Conservation (phyloP, 2,113 vertebrate species). For the Pseudopodoces humilis region DNA sequence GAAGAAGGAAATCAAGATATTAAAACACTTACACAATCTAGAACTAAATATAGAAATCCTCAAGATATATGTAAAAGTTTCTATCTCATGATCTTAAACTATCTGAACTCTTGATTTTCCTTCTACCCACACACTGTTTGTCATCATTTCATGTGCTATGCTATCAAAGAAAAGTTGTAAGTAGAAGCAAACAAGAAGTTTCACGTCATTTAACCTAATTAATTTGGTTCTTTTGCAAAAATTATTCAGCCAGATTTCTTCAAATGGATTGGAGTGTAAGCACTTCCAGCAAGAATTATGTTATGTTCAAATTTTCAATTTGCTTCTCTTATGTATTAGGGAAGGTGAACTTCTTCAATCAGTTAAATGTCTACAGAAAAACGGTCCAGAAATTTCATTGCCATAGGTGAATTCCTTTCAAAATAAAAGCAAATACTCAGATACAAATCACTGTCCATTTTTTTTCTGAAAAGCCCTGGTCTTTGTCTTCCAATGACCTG, state of each 20-base stretch:
- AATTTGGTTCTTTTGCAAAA: not conserved
- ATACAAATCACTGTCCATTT: not conserved
- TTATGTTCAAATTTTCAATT: not conserved
- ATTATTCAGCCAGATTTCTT: not conserved
- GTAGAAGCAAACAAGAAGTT: not conserved
- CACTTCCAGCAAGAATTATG: not conserved
- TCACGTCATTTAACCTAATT: slow-evolving; percentile 21
- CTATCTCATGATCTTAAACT: not conserved
- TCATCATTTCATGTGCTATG: not conserved
- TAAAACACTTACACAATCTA: not conserved
- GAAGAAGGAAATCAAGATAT: slow-evolving; percentile 15
- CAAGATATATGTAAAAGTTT: not conserved
- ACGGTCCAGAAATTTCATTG: not conserved
- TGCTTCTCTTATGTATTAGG: not conserved
- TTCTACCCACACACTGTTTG: not conserved
- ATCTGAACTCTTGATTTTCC: slow-evolving; percentile 17
- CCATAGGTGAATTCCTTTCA: not conserved
- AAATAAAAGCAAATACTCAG: not conserved
- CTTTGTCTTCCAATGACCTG: not conserved
- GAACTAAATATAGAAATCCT: slow-evolving; percentile 23
- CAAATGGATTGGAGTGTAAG: not conserved
- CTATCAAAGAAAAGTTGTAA: not conserved
- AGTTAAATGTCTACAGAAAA: slow-evolving; percentile 7
- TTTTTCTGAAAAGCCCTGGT: not conserved
- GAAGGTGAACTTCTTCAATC: not conserved